Evolutionary conservation across 2,888 invertebrate genomes (phyloP).

Genomic region (Oscheius sp.): DNA sequence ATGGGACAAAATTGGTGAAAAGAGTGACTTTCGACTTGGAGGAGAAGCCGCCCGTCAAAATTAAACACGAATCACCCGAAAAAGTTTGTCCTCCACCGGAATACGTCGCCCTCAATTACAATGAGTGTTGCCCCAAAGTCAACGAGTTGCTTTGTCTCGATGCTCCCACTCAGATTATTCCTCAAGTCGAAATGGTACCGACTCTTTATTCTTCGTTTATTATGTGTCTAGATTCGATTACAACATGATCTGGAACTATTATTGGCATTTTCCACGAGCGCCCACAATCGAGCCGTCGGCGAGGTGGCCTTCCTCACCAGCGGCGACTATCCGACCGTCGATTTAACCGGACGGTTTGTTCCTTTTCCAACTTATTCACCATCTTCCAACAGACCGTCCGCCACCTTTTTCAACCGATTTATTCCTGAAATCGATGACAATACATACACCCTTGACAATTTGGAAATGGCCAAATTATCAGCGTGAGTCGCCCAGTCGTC

Average conservation of each 20-base stretch:
- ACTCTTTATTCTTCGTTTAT: not conserved
- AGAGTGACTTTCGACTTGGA: too few species aligned
- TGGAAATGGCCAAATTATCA: constrained; percentile 12
- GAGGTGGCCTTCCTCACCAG: constrained; percentile 49
- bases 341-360: constrained; percentile 42
- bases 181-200: constrained; percentile 33
- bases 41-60: too few species aligned
- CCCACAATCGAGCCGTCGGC: constrained; percentile 34
- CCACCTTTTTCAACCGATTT: constrained; percentile 18
- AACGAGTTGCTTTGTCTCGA: constrained; percentile 27
- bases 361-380: not conserved
- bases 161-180: constrained; percentile 14
- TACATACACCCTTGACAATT: constrained; percentile 14
- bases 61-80: not conserved
- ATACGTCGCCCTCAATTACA: constrained; percentile 39
- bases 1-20: too few species aligned
- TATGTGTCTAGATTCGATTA: constrained; percentile 40
- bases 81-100: constrained; percentile 43
- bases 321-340: constrained; percentile 52
- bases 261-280: constrained; percentile 40
- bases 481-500: not conserved
- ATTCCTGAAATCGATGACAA: constrained; percentile 2
- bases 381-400: constrained; percentile 30
- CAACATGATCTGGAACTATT: constrained; percentile 55
- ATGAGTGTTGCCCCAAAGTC: constrained; percentile 25